A percentile compares a stretch with the other conserved stretches of the same genome.
Conservation (phyloP, 1,140 invertebrate species). For the Meloidogyne chitwoodi region DNA sequence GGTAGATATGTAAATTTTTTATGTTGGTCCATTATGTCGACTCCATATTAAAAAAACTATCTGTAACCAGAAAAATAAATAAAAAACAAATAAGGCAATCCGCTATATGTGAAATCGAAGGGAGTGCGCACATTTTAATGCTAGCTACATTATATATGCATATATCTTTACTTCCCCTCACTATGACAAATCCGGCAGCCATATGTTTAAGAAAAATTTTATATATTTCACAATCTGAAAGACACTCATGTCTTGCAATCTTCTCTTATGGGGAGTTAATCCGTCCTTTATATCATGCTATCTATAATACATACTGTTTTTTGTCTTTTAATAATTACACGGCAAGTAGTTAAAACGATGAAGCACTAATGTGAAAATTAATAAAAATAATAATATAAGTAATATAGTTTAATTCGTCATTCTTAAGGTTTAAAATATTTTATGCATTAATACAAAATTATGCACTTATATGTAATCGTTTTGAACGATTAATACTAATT, state of each 20-base stretch:
- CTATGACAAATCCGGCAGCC: not conserved
- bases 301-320: not conserved
- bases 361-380: not conserved
- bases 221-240: too few species aligned
- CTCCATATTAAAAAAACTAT: too few species aligned
- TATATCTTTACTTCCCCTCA: not conserved
- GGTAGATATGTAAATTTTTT: too few species aligned
- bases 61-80: too few species aligned
- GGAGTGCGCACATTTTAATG: not conserved
- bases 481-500: too few species aligned
- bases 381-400: not conserved
- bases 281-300: not conserved
- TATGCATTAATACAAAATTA: too few species aligned
- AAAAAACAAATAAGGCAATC: too few species aligned
- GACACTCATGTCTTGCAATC: not conserved
- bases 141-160: not conserved
- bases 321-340: not conserved
- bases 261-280: not conserved
- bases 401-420: too few species aligned
- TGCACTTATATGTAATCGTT: too few species aligned
- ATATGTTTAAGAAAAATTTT: not conserved
- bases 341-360: not conserved
- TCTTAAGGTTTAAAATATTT: too few species aligned
- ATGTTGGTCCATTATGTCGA: too few species aligned
- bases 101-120: too few species aligned